Percentiles rank a stretch among this genome's conserved stretches.
These are phyloP conservation scores for Mamestra configurata DNA, from an alignment of 1,140 invertebrate genomes.

Conservation along the genomic window DNA sequence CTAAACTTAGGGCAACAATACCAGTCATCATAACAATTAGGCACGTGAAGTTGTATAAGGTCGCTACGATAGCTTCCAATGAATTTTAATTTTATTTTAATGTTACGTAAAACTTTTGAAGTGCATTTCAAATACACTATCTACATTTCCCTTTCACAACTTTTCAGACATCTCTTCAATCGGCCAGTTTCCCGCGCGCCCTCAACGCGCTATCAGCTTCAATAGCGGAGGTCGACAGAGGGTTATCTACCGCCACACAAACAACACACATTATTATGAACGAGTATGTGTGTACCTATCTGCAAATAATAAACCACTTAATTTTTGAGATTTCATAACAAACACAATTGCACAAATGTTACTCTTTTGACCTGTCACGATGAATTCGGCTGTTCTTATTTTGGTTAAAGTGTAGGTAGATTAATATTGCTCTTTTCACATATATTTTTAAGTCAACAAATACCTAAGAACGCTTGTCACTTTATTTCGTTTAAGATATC, in stretches of 20 bases:
- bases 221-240: conserved; percentile 50
- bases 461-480: too few relatives aligned
- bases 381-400: neutral
- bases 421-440: too few relatives aligned
- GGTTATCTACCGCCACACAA: conserved; percentile 59
- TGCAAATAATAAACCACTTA: conserved; percentile 29
- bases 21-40: too few relatives aligned
- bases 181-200: conserved; percentile 47
- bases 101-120: too few relatives aligned
- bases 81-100: too few relatives aligned
- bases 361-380: neutral
- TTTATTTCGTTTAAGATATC: too few relatives aligned
- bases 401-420: too few relatives aligned
- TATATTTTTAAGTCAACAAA: too few relatives aligned
- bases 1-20: too few relatives aligned
- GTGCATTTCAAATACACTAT: too few relatives aligned
- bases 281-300: conserved; percentile 10
- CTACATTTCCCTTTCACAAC: neutral
- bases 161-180: conserved; percentile 29
- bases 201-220: conserved; percentile 54
- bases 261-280: conserved; percentile 56
- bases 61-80: too few relatives aligned
- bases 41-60: too few relatives aligned
- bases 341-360: conserved; percentile 7
- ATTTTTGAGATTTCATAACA: conserved; percentile 56